Evolutionary conservation across 2,113 vertebrate species (phyloP).

Genomic region (Phalacrocorax brasilianus): DNA sequence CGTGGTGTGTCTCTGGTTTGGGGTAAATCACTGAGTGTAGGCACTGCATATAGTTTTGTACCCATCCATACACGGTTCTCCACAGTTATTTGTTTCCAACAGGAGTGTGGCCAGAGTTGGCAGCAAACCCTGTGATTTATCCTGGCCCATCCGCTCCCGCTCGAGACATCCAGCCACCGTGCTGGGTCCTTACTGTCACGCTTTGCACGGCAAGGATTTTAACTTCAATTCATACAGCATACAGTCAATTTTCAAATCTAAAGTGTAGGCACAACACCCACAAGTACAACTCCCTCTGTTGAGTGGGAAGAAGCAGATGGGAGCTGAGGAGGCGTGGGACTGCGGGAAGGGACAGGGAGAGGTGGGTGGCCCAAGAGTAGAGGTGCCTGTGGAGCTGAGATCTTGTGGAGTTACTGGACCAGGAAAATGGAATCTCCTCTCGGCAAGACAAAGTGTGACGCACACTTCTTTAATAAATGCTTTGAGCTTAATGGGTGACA

Average conservation of each 20-base stretch:
- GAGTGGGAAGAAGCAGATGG: not conserved
- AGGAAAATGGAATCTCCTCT: not conserved
- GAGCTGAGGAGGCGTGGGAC: not conserved
- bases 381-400: not conserved
- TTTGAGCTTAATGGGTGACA: not conserved
- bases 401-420: not conserved
- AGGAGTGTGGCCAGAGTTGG: not conserved
- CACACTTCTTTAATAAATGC: not conserved
- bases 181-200: not conserved
- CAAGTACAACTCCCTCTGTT: not conserved
- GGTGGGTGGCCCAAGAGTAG: not conserved
- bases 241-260: not conserved
- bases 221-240: not conserved
- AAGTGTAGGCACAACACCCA: not conserved
- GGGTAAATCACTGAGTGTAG: not conserved
- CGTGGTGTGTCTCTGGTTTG: not conserved
- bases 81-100: not conserved
- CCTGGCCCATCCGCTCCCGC: rapidly evolving
- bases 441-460: not conserved
- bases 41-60: not conserved
- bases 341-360: not conserved
- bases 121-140: not conserved
- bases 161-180: not conserved
- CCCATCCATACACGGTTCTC: not conserved
- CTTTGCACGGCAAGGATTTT: not conserved